phyloP scores from a whole-genome alignment of 2,888 invertebrate species.

The Eristalis intricaria region DNA sequence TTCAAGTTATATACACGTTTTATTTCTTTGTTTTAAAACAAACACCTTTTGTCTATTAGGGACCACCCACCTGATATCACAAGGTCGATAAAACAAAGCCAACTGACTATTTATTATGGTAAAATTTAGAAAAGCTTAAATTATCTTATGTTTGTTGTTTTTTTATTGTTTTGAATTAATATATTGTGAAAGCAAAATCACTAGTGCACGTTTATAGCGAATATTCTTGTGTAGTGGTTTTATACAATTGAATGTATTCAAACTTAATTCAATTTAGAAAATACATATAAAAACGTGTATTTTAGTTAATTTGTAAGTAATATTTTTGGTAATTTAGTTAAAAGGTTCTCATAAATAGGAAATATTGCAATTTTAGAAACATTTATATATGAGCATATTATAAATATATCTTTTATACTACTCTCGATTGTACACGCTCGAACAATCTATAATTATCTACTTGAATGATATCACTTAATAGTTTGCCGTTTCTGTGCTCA shows the following conservation, averaged over 20 bases:
- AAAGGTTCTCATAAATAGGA: no score
- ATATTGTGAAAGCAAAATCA: not conserved
- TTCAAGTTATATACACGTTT: not conserved
- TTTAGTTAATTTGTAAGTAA: no score
- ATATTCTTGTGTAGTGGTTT: no score
- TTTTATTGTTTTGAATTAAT: not conserved
- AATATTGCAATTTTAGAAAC: no score
- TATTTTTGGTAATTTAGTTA: no score
- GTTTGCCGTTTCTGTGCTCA: not conserved
- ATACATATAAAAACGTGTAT: no score
- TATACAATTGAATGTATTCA: no score
- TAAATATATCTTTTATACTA: not conserved
- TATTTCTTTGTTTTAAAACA: not conserved
- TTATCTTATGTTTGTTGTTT: not conserved
- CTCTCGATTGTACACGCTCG: not conserved
- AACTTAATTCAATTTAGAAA: no score
- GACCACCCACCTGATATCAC: not conserved
- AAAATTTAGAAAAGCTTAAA: not conserved
- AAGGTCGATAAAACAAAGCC: not conserved
- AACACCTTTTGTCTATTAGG: not conserved
- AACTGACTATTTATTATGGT: not conserved
- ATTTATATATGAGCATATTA: no score
- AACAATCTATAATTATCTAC: not conserved
- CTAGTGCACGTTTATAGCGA: no score
- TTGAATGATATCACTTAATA: not conserved